These are phyloP conservation scores for Ceraclea dissimilis DNA, from an alignment of 2,888 invertebrate species.

Conservation along the genomic window DNA sequence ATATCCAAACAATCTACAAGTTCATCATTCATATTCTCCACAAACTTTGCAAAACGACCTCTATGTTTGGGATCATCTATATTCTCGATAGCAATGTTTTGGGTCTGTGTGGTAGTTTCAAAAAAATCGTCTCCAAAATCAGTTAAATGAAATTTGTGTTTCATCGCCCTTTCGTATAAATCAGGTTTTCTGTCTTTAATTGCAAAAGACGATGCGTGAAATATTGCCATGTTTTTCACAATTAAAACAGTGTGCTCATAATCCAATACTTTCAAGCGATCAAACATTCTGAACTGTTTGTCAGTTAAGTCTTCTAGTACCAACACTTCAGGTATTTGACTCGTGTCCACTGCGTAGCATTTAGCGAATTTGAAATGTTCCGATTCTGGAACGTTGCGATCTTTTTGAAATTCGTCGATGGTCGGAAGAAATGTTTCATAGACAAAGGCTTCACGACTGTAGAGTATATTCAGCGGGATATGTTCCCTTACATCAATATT, in stretches of 20 bases:
- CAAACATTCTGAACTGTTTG: constrained; percentile 20
- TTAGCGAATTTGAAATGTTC: constrained; percentile 8
- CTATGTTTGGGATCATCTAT: background rate
- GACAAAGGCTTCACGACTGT: constrained; percentile 8
- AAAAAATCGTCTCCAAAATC: background rate
- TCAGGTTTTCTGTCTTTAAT: constrained; percentile 24
- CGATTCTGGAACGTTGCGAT: background rate
- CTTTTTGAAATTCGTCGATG: constrained; percentile 10
- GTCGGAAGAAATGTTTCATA: constrained; percentile 10
- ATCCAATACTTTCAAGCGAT: constrained; percentile 21
- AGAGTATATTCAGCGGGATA: constrained; percentile 6
- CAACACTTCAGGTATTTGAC: constrained; percentile 21
- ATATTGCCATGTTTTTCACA: constrained; percentile 25
- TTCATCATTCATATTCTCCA: background rate
- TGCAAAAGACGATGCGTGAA: constrained; percentile 28
- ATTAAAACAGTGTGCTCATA: constrained; percentile 20
- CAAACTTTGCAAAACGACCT: background rate
- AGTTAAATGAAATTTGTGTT: background rate
- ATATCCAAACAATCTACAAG: background rate
- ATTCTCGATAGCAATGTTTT: background rate
- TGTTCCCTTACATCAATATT: background rate
- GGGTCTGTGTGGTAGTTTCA: background rate
- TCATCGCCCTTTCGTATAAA: background rate
- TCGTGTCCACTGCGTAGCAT: background rate
- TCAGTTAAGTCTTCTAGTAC: constrained; percentile 25